A percentile compares a stretch with the other conserved stretches of the same genome.
These are phyloP conservation scores for Altica lythri DNA, from an alignment of 2,888 invertebrate species.

Conservation along the genomic window DNA sequence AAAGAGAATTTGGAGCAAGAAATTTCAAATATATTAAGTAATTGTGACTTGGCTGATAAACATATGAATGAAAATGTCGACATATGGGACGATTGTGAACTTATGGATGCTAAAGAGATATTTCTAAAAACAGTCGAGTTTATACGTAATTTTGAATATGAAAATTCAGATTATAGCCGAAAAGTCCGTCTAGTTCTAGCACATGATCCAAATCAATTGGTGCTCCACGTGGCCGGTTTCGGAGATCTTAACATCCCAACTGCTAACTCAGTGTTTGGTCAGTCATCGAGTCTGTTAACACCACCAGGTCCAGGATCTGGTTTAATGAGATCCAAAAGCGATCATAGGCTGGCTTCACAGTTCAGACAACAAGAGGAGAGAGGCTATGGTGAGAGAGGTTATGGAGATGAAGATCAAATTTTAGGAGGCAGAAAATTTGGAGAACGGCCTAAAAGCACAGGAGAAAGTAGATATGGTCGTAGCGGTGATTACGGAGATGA, in stretches of 20 bases:
- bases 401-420: slow-evolving; percentile 67
- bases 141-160: slow-evolving; percentile 91
- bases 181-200: slow-evolving; percentile 85
- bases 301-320: slow-evolving; percentile 74
- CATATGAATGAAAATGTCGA: slow-evolving; percentile 84
- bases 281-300: slow-evolving; percentile 61
- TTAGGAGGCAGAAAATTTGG: slow-evolving; percentile 79
- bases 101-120: slow-evolving; percentile 95
- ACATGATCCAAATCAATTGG: slow-evolving; percentile 90
- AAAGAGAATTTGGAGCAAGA: slow-evolving; percentile 95
- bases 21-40: slow-evolving; percentile 92
- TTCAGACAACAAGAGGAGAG: slow-evolving; percentile 80
- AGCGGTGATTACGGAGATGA: slow-evolving; percentile 68
- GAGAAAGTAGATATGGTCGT: slow-evolving; percentile 56
- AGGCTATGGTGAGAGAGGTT: slow-evolving; percentile 60
- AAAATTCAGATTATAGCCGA: slow-evolving; percentile 86
- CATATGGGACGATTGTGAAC: slow-evolving; percentile 90
- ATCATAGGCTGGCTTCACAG: slow-evolving; percentile 86
- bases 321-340: slow-evolving; percentile 90
- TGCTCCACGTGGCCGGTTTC: slow-evolving; percentile 84
- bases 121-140: slow-evolving; percentile 96
- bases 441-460: slow-evolving; percentile 61
- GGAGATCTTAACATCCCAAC: slow-evolving; percentile 86
- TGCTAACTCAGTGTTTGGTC: slow-evolving; percentile 58
- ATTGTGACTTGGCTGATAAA: slow-evolving; percentile 95